Evolutionary conservation across 2,888 invertebrate species (phyloP).

Genomic region (Meteorus cinctellus): DNA sequence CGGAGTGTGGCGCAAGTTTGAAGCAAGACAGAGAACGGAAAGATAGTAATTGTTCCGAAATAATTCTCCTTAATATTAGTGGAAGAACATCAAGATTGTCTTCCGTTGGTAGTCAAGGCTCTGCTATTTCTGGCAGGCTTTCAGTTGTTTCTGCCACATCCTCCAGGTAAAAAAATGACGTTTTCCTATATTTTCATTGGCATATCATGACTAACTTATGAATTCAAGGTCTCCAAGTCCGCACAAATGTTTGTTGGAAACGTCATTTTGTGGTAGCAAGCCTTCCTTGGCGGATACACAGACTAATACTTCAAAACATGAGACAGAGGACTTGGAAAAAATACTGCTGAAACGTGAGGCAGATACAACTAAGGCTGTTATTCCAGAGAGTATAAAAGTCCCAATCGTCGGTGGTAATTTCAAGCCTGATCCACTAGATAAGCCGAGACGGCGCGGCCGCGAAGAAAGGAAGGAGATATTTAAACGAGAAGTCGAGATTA

Average conservation of each 20-base stretch:
- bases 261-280: slow-evolving; percentile 92
- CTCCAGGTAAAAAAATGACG: slow-evolving; percentile 62
- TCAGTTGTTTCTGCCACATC: slow-evolving; percentile 69
- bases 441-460: slow-evolving; percentile 69
- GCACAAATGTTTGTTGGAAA: slow-evolving; percentile 92
- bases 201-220: neutral
- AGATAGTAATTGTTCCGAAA: slow-evolving; percentile 86
- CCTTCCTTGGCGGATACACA: slow-evolving; percentile 75
- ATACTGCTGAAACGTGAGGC: slow-evolving; percentile 78
- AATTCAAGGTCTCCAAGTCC: slow-evolving; percentile 84
- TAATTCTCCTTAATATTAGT: slow-evolving; percentile 80
- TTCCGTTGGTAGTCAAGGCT: slow-evolving; percentile 88
- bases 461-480: slow-evolving; percentile 72
- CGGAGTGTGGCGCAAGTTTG: slow-evolving; percentile 70
- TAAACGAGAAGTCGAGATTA: slow-evolving; percentile 71
- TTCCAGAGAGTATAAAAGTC: slow-evolving; percentile 79
- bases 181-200: neutral
- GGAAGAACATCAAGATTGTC: slow-evolving; percentile 88
- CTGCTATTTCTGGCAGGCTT: slow-evolving; percentile 75
- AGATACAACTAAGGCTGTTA: slow-evolving; percentile 79
- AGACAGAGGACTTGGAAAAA: slow-evolving; percentile 77
- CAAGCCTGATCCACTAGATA: slow-evolving; percentile 84
- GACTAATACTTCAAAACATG: slow-evolving; percentile 73
- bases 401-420: slow-evolving; percentile 75
- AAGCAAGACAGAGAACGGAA: slow-evolving; percentile 79